Evolutionary conservation across 1,140 invertebrate species (phyloP).

Genomic region (Chrysopa pallens): DNA sequence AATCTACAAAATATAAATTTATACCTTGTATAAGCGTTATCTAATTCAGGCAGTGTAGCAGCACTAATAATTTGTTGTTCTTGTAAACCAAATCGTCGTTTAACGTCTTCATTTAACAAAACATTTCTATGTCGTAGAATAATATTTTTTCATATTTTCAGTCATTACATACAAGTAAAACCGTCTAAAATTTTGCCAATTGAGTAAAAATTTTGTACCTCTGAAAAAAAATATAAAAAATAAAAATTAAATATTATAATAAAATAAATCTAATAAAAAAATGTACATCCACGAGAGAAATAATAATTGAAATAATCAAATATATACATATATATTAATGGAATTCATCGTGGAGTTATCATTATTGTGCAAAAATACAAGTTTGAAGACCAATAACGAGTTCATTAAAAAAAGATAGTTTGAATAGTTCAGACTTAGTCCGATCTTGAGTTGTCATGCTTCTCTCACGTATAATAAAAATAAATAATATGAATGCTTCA

Average conservation of each 20-base stretch:
- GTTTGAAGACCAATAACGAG: no score
- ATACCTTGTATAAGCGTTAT: slow-evolving; percentile 71
- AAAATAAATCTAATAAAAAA: not conserved
- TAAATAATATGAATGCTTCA: no score
- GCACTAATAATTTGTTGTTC: slow-evolving; percentile 67
- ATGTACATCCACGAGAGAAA: no score
- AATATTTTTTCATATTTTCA: slow-evolving; percentile 70
- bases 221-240: slow-evolving; percentile 28
- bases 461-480: no score
- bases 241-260: not conserved
- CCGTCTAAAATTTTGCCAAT: slow-evolving; percentile 74
- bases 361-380: no score
- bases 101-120: slow-evolving; percentile 56
- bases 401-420: no score
- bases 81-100: slow-evolving; percentile 44
- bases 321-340: no score
- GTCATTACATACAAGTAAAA: slow-evolving; percentile 87
- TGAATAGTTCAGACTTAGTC: no score
- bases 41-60: slow-evolving; percentile 68
- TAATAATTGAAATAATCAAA: no score
- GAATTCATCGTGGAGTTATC: no score
- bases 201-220: slow-evolving; percentile 54
- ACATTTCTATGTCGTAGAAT: slow-evolving; percentile 61
- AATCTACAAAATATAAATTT: no score
- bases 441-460: no score